phyloP scores from a whole-genome alignment of 1,140 invertebrate genomes.

The Drosophila burlai region DNA sequence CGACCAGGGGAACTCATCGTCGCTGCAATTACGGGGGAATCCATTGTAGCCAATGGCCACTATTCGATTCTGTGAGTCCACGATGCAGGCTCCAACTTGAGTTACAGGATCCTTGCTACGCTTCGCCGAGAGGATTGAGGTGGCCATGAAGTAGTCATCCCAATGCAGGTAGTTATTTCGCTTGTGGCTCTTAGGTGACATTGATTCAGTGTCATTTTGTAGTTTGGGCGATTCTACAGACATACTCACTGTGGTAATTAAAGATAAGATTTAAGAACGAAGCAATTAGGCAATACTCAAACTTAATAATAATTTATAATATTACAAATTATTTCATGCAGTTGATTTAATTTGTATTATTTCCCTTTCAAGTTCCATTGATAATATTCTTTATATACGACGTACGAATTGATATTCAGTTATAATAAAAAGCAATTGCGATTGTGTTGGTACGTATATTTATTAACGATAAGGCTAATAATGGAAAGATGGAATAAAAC shows the following conservation, averaged over 20 bases:
- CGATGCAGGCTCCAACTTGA: conserved; percentile 97
- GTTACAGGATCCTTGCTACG: conserved; percentile 97
- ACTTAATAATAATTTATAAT: neutral
- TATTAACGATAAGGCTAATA: conserved; percentile 28
- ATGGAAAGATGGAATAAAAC: conserved; percentile 3
- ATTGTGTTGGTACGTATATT: conserved; percentile 1
- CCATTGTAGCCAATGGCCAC: conserved; percentile 98
- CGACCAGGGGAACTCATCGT: conserved; percentile 95
- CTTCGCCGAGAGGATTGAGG: conserved; percentile 91
- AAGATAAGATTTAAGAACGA: neutral
- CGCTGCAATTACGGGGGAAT: conserved; percentile 94
- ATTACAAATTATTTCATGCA: neutral
- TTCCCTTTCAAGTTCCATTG: neutral
- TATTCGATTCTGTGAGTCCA: conserved; percentile 95
- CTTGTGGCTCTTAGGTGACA: conserved; percentile 35
- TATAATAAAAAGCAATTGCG: conserved; percentile 1
- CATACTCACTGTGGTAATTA: conserved; percentile 37
- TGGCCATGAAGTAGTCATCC: conserved; percentile 98
- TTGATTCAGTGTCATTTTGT: neutral
- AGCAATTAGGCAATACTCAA: too few relatives aligned
- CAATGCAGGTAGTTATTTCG: conserved; percentile 86
- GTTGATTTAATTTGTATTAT: neutral
- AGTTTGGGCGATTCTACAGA: neutral
- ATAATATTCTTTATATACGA: conserved; percentile 5
- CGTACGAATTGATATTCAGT: neutral